A percentile compares a stretch with the other conserved stretches of the same genome.
phyloP scores from a whole-genome alignment of 2,888 invertebrate species.

The Bellardia bayeri region DNA sequence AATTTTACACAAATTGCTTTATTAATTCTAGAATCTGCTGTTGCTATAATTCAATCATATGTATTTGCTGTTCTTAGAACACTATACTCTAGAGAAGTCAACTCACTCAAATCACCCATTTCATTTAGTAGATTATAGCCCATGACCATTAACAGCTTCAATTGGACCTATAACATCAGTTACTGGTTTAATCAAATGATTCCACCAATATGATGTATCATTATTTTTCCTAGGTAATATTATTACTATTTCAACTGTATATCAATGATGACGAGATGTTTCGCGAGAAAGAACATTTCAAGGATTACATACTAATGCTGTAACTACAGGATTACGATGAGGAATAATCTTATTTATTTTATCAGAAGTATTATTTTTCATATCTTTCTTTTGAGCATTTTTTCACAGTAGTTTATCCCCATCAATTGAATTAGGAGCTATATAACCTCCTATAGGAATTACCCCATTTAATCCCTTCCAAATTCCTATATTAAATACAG shows the following conservation, averaged over 20 bases:
- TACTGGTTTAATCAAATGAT: constrained; percentile 87
- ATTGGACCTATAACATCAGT: no score
- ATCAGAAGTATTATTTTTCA: constrained; percentile 88
- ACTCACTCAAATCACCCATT: no score
- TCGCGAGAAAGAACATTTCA: constrained; percentile 88
- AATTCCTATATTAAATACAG: no score
- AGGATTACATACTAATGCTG: constrained; percentile 87
- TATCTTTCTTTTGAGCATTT: constrained; percentile 86
- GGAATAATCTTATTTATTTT: constrained; percentile 91
- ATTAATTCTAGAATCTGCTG: constrained; percentile 85
- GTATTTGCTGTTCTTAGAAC: constrained; percentile 87
- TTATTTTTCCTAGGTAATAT: constrained; percentile 85
- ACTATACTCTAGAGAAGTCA: constrained; percentile 88
- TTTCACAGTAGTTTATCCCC: constrained; percentile 84
- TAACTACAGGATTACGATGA: constrained; percentile 87
- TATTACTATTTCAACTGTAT: constrained; percentile 79
- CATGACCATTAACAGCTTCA: no score
- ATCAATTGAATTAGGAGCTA: constrained; percentile 86
- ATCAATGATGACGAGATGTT: constrained; percentile 90
- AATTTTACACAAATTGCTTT: constrained; percentile 84
- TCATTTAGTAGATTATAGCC: no score
- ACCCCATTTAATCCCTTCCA: no score
- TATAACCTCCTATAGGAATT: constrained; percentile 88
- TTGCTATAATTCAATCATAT: constrained; percentile 87
- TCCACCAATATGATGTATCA: constrained; percentile 85